Base-by-base conservation (phyloP, 2,888 invertebrate genomes). In the Willowsia nigromaculata region DNA sequence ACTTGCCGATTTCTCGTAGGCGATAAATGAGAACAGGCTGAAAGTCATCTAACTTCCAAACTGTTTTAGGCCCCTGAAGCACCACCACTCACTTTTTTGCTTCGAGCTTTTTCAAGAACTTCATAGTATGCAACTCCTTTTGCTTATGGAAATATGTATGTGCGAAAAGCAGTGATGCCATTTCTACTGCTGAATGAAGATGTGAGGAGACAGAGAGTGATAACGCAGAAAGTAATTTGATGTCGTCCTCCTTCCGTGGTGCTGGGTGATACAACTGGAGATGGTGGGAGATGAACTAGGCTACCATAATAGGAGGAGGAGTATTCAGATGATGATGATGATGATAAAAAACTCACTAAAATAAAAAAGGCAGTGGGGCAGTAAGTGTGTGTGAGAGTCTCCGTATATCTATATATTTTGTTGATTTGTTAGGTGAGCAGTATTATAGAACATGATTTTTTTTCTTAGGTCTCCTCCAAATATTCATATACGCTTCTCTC, bases 311-410 rank as follows among this genome's bases (percentile, higher is more conserved):
- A 62, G 62, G 62, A 62, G 62, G 15, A 62, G 9, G 22, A 25
- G 0, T 25, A 59, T 25, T 25, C 7, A 25, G 59, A 7, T 33
- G 18, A 37, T 37, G 68, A 68, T 68, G 68, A 68, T 68, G 18
- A 37, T 5, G 37, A 15, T n/a, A 1, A 33, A 37, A 37, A 68
- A 13, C 27, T n/a, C n/a, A n/a, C 68, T 33, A 68, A 68, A 37
- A 68, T n/a, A 68, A 33, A 40, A 40, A 68, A 68, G 37, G 68
- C 37, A 68, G 68, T 68, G 37, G 68, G 37, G 68, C 68, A 68
- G 68, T 68, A 40, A 68, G 68, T 68, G 15, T 37, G 11, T 68
- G 18, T 33, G 11, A 9, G 71, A 22, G 71, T 71, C 40, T 71
- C 7, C 43, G 7, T 71, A 1, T 40, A 22, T 5, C 1, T 68